Conservation (phyloP, 2,888 invertebrate species). For the Vanessa cardui region DNA sequence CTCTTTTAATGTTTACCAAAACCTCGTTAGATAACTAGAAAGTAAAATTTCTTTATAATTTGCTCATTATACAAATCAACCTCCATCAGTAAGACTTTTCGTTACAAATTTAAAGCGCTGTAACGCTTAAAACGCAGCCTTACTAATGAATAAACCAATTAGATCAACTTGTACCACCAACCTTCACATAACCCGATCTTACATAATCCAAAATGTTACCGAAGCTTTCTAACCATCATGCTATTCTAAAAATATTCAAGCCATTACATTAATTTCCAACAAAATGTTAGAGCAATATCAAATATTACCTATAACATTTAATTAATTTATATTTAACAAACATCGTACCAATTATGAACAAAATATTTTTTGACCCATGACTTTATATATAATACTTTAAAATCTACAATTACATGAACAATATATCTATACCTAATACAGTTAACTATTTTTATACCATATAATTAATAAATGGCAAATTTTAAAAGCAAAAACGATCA, state of each 20-base stretch:
- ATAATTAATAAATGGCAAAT: conserved; percentile 11
- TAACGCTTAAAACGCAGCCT: no score
- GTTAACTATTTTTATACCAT: conserved; percentile 1
- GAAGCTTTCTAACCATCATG: background rate
- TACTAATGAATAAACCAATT: no score
- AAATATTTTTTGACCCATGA: background rate
- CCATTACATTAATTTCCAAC: background rate
- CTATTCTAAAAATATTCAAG: no score
- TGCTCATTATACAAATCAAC: no score
- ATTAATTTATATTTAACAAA: conserved; percentile 2
- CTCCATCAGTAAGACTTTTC: no score
- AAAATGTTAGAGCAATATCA: background rate
- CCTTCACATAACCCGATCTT: no score
- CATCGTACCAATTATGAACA: background rate
- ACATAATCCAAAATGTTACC: background rate
- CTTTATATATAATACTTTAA: background rate
- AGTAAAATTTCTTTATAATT: no score
- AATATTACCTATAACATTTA: background rate
- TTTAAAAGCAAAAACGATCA: conserved; percentile 18
- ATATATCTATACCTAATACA: conserved; percentile 7
- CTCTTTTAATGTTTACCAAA: no score
- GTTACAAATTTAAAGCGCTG: no score
- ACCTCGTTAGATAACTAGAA: no score
- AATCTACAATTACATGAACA: conserved; percentile 2
- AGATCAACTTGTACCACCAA: no score